Evolutionary conservation across 2,113 vertebrate genomes (phyloP), one percentile per base, ranked within the genome.

Genomic region (Gila orcuttii): DNA sequence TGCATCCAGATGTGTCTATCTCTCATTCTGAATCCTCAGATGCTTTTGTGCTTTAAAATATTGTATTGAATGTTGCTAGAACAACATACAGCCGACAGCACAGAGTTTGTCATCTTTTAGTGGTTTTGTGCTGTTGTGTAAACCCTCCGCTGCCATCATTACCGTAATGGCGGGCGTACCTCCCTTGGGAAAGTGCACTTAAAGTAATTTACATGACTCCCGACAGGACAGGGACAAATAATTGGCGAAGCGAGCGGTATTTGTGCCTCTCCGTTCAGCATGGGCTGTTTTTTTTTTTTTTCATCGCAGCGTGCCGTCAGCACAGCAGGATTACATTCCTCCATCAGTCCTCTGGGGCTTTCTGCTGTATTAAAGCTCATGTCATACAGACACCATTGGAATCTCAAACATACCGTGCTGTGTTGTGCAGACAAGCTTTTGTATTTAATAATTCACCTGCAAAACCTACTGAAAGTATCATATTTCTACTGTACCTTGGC

Each of bases 121-220:
- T 19, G 79, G 8, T 47, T 64, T 50, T 69, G 33, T 13, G 33
- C 55, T 11, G 91, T 92, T 90, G 28, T 33, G 45, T 33, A 92
- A 93, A 93, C 93, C 68, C 76, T 55, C 15, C 59, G 9, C 64
- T 73, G 57, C 71, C 80, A 93, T 93, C 93, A 93, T 95, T 94
- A 93, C 89, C 42, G 64, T 91, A 92, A 94, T 92, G 89, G 92
- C 85, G 23, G 81, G 85, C 60, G 57, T 83, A 90, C 91, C 42
- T 82, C 62, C 62, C 93, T 90, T 89, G 74, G 92, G 91, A 93
- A 94, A 94, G 93, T 94, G 94, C 94, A 94, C 94, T 95, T 95
- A 94, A 94, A 94, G 94, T 95, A 92, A 95, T 95, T 95, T 94
- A 90, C 93, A 93, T 94, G 93, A 92, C 93, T 94, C 92, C 90